phyloP scores from a whole-genome alignment of 2,888 invertebrate species.

The Amphipoea lucens region DNA sequence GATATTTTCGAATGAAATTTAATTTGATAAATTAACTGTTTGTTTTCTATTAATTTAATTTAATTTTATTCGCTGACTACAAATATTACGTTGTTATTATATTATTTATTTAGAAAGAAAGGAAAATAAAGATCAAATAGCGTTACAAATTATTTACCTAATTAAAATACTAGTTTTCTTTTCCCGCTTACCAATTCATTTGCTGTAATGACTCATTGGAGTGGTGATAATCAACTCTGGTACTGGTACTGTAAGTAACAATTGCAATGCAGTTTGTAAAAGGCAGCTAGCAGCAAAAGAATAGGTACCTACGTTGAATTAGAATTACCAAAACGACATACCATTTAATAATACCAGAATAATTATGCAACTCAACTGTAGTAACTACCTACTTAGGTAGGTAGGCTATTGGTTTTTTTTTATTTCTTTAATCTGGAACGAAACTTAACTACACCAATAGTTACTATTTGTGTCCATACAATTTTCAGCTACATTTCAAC shows the following conservation, averaged over 20 bases:
- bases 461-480: neutral
- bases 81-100: neutral
- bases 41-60: too few species aligned
- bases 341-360: neutral
- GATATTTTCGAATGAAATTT: too few species aligned
- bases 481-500: slow-evolving; percentile 37
- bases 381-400: neutral
- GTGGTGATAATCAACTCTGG: neutral
- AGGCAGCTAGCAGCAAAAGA: neutral
- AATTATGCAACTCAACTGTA: too few species aligned
- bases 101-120: neutral
- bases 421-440: neutral
- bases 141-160: neutral
- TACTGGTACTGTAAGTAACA: neutral
- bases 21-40: neutral
- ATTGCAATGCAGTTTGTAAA: neutral
- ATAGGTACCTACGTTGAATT: too few species aligned
- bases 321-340: neutral
- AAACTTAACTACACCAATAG: neutral
- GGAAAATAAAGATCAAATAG: neutral
- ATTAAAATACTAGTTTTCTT: slow-evolving; percentile 1
- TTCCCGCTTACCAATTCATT: neutral
- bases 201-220: neutral
- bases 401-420: neutral
- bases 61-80: neutral